Conservation (phyloP, 2,888 invertebrate genomes). For the Ferrisia virgata region DNA sequence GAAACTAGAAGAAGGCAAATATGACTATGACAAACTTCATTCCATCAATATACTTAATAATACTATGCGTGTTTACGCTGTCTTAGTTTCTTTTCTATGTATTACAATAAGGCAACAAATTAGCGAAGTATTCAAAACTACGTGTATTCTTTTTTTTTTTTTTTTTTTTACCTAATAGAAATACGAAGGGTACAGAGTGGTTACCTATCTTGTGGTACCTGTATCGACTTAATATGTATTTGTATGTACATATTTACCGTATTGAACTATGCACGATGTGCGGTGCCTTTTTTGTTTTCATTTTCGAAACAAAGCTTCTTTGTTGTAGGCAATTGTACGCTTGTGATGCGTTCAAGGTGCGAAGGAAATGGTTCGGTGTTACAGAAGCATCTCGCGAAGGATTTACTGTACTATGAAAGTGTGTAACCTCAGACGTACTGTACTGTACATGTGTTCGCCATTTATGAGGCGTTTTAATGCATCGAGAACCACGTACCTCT, state of each 20-base stretch:
- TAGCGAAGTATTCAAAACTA: constrained; percentile 11
- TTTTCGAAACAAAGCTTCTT: constrained; percentile 11
- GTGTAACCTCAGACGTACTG: neutral
- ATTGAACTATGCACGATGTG: neutral
- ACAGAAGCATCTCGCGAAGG: neutral
- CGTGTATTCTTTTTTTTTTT: neutral
- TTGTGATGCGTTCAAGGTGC: constrained; percentile 7
- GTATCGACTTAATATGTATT: too few species aligned
- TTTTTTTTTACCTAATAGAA: too few species aligned
- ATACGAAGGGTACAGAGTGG: too few species aligned
- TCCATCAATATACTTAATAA: neutral
- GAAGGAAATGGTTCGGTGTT: neutral
- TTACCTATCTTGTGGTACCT: neutral
- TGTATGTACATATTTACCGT: neutral
- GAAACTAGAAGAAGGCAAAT: too few species aligned
- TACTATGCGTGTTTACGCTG: neutral
- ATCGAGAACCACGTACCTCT: neutral
- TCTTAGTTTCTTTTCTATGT: neutral
- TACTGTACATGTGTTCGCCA: constrained; percentile 18
- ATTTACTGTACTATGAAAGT: neutral
- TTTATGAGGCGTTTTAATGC: constrained; percentile 27
- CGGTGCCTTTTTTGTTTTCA: too few species aligned
- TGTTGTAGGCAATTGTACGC: neutral
- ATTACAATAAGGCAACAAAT: neutral
- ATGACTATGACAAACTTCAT: constrained; percentile 1